Base-by-base conservation (phyloP, 2,797 vertebrate species). In the Gallinago solitaria region DNA sequence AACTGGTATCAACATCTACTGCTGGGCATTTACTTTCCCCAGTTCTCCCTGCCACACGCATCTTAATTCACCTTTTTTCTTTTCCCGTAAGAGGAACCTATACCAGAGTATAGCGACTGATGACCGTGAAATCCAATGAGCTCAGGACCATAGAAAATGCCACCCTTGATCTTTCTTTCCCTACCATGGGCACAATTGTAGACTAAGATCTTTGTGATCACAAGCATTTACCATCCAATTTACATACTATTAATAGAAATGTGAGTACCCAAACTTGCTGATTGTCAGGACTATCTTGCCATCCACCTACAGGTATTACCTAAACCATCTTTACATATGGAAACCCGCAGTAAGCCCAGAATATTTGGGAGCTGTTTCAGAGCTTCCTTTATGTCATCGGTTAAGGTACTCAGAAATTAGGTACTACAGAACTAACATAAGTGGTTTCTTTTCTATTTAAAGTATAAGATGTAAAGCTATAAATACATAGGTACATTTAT, bases 371-470 rank as follows among this genome's bases (percentile, higher is more conserved):
- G 54, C 63, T n/a, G 77, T 86, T 78, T 86, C 80, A 54, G 74
- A 35, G 59, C 48, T 90, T 93, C 43, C 59, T 67, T 73, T 54
- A 61, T 61, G 83, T 69, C 74, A 54, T 8, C 64, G 10, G 76
- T 88, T 68, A 78, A 68, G 21, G 37, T 57, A 90, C 19, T 53
- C 71, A 63, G 50, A 75, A 92, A 88, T 85, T 25, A 77, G 51
- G 65, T 59, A 25, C 27, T 76, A 48, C 18, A 14, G 47, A 59
- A 76, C 35, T 61, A 84, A 70, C 10, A 43, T 4, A 53, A 53
- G 18, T 47, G 16, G 18, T 57, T 93, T 84, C 43, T 93, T 75
- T 87, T 95, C 91, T 74, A 41, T 63, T 87, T 83, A 33, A 93
- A 80, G 60, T 37, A 50, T 61, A 48, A 86, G 43, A 86, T 18